Evolutionary conservation across 2,888 invertebrate genomes (phyloP).

Genomic region (Griposia aprilina): DNA sequence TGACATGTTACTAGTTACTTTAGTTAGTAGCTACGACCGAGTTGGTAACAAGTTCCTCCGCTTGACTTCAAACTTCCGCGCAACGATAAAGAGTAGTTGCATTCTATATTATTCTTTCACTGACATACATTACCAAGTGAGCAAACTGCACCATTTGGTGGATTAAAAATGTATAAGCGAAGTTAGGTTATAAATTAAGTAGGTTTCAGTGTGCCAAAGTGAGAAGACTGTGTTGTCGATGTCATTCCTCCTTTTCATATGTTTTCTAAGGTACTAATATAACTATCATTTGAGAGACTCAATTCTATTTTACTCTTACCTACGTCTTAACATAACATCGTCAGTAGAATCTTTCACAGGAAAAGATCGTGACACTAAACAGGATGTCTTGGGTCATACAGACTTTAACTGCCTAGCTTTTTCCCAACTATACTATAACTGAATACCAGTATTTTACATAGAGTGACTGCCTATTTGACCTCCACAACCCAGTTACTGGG

Average conservation of each 20-base stretch:
- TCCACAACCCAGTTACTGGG: too few relatives aligned
- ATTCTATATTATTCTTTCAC: constrained; percentile 49
- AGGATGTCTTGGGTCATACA: too few relatives aligned
- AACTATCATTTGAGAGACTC: background rate
- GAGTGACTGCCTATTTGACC: too few relatives aligned
- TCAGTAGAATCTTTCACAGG: background rate
- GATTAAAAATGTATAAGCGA: background rate
- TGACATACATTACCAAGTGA: constrained; percentile 27
- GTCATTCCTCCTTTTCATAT: background rate
- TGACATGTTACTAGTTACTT: constrained; percentile 57
- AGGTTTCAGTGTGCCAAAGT: background rate
- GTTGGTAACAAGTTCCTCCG: constrained; percentile 54
- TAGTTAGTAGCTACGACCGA: constrained; percentile 48
- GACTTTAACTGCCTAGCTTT: too few relatives aligned
- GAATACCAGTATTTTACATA: too few relatives aligned
- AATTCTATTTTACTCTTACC: background rate
- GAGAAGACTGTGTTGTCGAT: background rate
- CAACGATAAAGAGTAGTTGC: constrained; percentile 53
- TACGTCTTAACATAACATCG: background rate
- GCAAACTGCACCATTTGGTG: constrained; percentile 11
- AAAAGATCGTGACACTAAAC: background rate
- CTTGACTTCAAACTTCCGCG: constrained; percentile 55
- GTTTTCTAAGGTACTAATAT: background rate
- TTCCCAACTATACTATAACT: too few relatives aligned
- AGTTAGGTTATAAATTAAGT: background rate